These are phyloP conservation scores for Scaptodrosophila latifasciaeformis DNA, from an alignment of 2,888 invertebrate species.

Conservation along the genomic window DNA sequence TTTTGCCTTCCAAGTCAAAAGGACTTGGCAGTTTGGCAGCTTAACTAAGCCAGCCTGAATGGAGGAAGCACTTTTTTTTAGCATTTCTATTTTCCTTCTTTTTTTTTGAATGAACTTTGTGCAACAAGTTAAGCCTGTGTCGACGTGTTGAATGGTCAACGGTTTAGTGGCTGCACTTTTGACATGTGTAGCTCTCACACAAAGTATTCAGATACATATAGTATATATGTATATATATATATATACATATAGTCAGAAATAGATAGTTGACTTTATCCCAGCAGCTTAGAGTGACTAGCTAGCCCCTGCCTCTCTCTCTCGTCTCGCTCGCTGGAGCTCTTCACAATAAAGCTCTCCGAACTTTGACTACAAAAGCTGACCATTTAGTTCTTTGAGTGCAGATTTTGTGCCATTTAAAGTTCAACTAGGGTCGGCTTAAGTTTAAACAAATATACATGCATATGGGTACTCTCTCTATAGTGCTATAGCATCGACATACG, in stretches of 20 bases:
- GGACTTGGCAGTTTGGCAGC: constrained; percentile 18
- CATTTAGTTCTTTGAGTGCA: constrained; percentile 37
- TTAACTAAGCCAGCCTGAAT: constrained; percentile 3
- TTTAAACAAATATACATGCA: neutral
- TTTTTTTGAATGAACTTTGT: too few relatives aligned
- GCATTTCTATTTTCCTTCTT: too few relatives aligned
- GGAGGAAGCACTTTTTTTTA: too few relatives aligned
- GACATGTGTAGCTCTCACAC: constrained; percentile 23
- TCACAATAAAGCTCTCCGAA: too few relatives aligned
- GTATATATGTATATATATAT: constrained; percentile 8
- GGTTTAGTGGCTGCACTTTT: constrained; percentile 42
- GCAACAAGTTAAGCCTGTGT: constrained; percentile 57
- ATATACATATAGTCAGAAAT: constrained; percentile 5
- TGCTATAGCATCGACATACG: too few relatives aligned
- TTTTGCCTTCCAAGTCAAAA: neutral
- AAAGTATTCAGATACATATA: constrained; percentile 26
- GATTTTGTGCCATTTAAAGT: constrained; percentile 28
- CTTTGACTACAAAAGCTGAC: too few relatives aligned
- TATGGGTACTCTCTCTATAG: neutral
- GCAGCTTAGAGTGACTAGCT: constrained; percentile 13
- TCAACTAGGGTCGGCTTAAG: constrained; percentile 20
- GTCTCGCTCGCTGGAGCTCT: too few relatives aligned
- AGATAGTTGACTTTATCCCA: constrained; percentile 19
- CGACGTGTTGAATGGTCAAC: constrained; percentile 53
- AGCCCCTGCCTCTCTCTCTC: neutral